Base-by-base conservation (phyloP, 2,888 invertebrate species). In the Horisme vitalbata region DNA sequence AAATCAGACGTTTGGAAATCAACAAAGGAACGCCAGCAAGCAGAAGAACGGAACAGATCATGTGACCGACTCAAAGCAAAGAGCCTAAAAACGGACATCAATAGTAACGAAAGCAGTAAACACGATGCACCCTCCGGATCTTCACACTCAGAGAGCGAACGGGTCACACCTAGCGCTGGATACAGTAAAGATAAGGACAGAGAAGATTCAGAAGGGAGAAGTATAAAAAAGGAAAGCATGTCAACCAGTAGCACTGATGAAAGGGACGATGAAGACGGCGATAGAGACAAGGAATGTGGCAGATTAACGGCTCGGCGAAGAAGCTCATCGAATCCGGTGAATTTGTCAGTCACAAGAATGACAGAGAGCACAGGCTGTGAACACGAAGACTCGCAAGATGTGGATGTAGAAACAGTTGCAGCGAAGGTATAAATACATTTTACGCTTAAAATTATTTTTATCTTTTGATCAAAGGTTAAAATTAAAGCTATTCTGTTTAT, bases 271-370 rank as follows among this genome's bases (percentile, higher is more conserved):
- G 90, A 90, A 20, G 91, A 90, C 15, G 89, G 90, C 28, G 91
- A 92, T 59, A 87, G 90, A 45, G 90, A 90, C 61, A 81, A 84
- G 54, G 84, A 86, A 71, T 82, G 86, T 57, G 71, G 90, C 39
- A 69, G 88, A 54, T 80, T 92, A 45, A 90, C 92, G 23, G 91
- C 91, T 36, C 85, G 94, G 63, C 90, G 93, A 71, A 92, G 93
- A 79, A 94, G 93, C 79, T 95, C 95, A 35, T 93, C 95, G 1
- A 95, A 95, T 75, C 96, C 96, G 23, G 96, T 96, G 35, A 96
- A 96, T 83, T 90, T 96, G 61, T 95, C 94, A 15, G 71, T 93
- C 45, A 91, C 91, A 38, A 86, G 86, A 54, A 90, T 89, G 50
- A 90, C 91, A 14, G 91, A 91, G 59, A 90, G 91, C 60, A 90